These are phyloP conservation scores for Meloe dianella DNA, from an alignment of 2,888 invertebrate species.

Conservation along the genomic window DNA sequence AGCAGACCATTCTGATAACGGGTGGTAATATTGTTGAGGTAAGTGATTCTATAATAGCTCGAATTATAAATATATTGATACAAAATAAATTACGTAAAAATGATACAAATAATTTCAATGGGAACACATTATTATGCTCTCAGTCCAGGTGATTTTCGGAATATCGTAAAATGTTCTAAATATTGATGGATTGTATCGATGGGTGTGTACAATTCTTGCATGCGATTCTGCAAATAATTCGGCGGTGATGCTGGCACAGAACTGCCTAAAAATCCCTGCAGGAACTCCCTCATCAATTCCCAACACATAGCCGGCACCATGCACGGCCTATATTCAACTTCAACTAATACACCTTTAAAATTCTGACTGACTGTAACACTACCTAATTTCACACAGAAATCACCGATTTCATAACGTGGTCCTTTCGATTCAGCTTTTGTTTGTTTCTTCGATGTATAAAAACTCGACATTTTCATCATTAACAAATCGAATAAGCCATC, in stretches of 20 bases:
- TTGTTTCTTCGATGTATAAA: slow-evolving; percentile 89
- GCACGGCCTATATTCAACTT: slow-evolving; percentile 93
- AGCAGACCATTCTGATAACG: too few relatives aligned
- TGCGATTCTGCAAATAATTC: slow-evolving; percentile 72
- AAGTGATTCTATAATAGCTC: too few relatives aligned
- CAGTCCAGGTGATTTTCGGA: slow-evolving; percentile 76
- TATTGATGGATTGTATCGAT: slow-evolving; percentile 94
- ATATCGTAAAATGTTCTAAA: slow-evolving; percentile 89
- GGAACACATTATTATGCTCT: slow-evolving; percentile 35
- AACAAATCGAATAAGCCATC: slow-evolving; percentile 90
- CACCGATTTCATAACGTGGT: slow-evolving; percentile 84
- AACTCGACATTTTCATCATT: slow-evolving; percentile 86
- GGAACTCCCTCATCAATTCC: slow-evolving; percentile 89
- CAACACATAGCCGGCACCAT: slow-evolving; percentile 87
- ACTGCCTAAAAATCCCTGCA: slow-evolving; percentile 87
- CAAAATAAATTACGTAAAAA: neutral
- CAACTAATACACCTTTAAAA: slow-evolving; percentile 91
- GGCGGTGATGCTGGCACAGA: slow-evolving; percentile 76
- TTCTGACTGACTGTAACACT: slow-evolving; percentile 91
- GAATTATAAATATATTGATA: neutral
- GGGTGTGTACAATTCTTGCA: slow-evolving; percentile 87
- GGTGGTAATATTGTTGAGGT: too few relatives aligned
- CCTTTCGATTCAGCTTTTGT: slow-evolving; percentile 87
- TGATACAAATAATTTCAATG: neutral
- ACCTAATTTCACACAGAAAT: slow-evolving; percentile 92